A percentile compares a stretch with the other conserved stretches of the same genome.
Conservation (phyloP, 2,113 vertebrate species). For the Paracanthobrama guichenoti region DNA sequence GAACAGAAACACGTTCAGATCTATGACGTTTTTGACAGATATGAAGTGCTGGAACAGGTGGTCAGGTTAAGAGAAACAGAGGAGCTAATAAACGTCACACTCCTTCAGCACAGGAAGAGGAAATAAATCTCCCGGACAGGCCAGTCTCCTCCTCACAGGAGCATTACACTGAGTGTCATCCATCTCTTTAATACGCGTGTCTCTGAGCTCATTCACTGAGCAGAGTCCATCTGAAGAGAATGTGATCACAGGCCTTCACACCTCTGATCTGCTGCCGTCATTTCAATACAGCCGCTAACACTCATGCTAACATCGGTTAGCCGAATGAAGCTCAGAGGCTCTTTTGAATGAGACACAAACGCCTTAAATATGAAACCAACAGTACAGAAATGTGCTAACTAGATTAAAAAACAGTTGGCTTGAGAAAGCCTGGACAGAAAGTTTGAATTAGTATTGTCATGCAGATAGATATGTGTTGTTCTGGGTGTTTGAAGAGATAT, state of each 20-base stretch:
- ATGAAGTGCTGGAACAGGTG: neutral
- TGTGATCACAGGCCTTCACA: neutral
- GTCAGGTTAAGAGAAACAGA: slow-evolving; percentile 34
- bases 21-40: neutral
- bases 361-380: too few relatives aligned
- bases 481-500: too few relatives aligned
- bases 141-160: slow-evolving; percentile 41
- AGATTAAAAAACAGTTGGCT: too few relatives aligned
- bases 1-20: neutral
- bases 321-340: too few relatives aligned
- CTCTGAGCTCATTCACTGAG: slow-evolving; percentile 13
- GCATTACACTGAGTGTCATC: slow-evolving; percentile 24
- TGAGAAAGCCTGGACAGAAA: too few relatives aligned
- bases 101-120: slow-evolving; percentile 22
- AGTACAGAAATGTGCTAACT: too few relatives aligned
- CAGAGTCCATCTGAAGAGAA: slow-evolving; percentile 7
- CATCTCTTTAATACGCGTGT: slow-evolving; percentile 42
- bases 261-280: neutral
- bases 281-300: too few relatives aligned
- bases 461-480: too few relatives aligned
- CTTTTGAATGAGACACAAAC: too few relatives aligned
- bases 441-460: too few relatives aligned
- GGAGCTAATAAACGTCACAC: slow-evolving; percentile 43
- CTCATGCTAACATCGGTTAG: neutral
- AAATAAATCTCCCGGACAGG: slow-evolving; percentile 52